phyloP scores from a whole-genome alignment of 2,113 vertebrate genomes.

The Archilochus colubris region DNA sequence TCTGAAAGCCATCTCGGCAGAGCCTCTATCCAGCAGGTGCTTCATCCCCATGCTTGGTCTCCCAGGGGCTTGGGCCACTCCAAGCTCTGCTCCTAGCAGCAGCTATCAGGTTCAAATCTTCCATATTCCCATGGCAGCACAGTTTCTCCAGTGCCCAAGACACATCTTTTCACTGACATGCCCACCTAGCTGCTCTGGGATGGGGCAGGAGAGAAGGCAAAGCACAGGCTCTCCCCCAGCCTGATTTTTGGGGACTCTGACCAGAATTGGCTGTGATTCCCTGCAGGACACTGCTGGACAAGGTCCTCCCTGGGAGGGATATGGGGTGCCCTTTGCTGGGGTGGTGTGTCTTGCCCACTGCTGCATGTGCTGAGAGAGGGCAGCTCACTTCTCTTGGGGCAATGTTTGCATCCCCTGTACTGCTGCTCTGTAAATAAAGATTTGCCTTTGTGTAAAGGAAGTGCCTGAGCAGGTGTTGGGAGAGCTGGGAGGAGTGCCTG shows the following conservation, averaged over 20 bases:
- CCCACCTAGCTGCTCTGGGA: neutral
- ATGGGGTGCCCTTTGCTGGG: neutral
- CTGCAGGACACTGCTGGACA: neutral
- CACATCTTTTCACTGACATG: neutral
- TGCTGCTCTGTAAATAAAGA: conserved; percentile 71
- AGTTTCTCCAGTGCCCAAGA: neutral
- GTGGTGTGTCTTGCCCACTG: neutral
- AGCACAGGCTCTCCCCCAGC: neutral
- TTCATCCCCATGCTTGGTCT: neutral
- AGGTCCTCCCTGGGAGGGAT: neutral
- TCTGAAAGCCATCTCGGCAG: neutral
- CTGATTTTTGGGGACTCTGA: neutral
- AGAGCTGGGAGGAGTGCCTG: neutral
- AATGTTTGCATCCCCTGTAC: neutral
- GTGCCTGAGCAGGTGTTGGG: neutral
- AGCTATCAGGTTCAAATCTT: neutral
- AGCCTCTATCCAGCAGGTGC: neutral
- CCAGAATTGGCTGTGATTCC: neutral
- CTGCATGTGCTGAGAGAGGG: neutral
- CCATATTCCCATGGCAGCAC: fast-evolving
- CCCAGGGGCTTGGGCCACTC: neutral
- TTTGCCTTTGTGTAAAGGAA: neutral
- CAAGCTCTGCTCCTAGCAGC: neutral
- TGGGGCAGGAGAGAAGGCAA: neutral
- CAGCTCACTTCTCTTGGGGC: neutral